Evolutionary conservation across 2,888 invertebrate species (phyloP).

Genomic region (Desoria tigrina): DNA sequence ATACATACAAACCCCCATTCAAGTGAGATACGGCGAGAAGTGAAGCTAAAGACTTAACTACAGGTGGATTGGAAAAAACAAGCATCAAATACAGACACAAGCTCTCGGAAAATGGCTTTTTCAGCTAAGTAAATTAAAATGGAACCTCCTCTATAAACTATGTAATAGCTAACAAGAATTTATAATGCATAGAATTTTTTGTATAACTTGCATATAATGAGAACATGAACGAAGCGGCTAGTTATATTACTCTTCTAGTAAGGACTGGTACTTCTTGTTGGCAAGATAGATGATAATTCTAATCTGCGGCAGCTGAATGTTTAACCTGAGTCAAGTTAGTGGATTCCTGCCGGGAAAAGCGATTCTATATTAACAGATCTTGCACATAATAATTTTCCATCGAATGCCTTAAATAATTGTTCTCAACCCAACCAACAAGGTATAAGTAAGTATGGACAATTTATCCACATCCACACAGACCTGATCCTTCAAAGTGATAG

Average conservation of each 20-base stretch:
- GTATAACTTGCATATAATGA: too few species aligned
- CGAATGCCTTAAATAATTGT: slow-evolving; percentile 52
- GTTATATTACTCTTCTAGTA: too few species aligned
- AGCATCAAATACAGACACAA: slow-evolving; percentile 1
- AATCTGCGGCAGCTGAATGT: slow-evolving; percentile 10
- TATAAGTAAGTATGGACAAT: not conserved
- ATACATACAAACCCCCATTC: not conserved
- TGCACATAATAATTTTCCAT: slow-evolving; percentile 52
- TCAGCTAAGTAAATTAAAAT: too few species aligned
- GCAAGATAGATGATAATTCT: slow-evolving; percentile 16
- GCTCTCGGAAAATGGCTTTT: too few species aligned
- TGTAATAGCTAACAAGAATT: not conserved
- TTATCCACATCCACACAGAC: not conserved
- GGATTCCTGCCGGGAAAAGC: slow-evolving; percentile 50
- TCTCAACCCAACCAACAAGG: slow-evolving; percentile 17
- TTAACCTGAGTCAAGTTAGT: slow-evolving; percentile 25
- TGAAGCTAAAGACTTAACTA: slow-evolving; percentile 2
- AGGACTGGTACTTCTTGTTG: not conserved
- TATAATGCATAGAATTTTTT: not conserved
- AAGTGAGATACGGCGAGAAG: not conserved
- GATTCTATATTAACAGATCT: slow-evolving; percentile 51
- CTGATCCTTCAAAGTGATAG: too few species aligned
- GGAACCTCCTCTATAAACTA: too few species aligned
- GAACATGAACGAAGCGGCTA: too few species aligned
- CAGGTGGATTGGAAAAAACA: slow-evolving; percentile 4